Evolutionary conservation across 1,140 invertebrate genomes (phyloP), one percentile per base, ranked within the genome.

Genomic region (Aphaenogaster floridana): DNA sequence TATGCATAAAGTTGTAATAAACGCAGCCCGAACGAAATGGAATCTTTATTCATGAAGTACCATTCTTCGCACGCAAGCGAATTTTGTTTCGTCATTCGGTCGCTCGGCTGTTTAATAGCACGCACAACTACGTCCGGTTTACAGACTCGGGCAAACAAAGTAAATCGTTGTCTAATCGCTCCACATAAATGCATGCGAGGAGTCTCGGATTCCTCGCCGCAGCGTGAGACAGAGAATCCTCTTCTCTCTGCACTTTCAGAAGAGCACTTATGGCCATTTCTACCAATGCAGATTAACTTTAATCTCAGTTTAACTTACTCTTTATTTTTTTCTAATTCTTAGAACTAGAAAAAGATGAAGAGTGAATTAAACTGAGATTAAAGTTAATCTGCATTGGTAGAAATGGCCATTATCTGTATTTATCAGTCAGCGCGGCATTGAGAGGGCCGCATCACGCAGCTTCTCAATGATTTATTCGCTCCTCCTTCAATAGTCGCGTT

Each of bases 31-130:
- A 4, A 34, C 50, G 21, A 54, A 68, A 69, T 11, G 48, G 21
- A 13, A 69, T 42, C 8, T 69, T 81, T 21, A 28, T 71, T 71
- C 39, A 66, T 50, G 66, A 15, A 69, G 9, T 8, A 3, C 36
- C 52, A 34, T 63, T 42, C n/a, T 45, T 39, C 57, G 39, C 28
- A 63, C 4, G 15, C 15, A n/a, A 34, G 21, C 8, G 36, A 59
- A 28, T 63, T 78, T 45, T 34, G 11, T 78, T 77, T 61, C 2
- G 7, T 17, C 39, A 45, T 42, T 79, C 21, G 15, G 50, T 78
- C 28, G 8, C 54, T 45, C 17, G 1, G 1, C 15, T 8, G 9
- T 21, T 6, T 21, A 28, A 63, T 4, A 13, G 15, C 17, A 34
- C 34, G 8, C 50, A 48, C 39, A n/a, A 13, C 5, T 61, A 45